Base-by-base conservation (phyloP, 2,888 invertebrate genomes). In the Ochlodes sylvanus region DNA sequence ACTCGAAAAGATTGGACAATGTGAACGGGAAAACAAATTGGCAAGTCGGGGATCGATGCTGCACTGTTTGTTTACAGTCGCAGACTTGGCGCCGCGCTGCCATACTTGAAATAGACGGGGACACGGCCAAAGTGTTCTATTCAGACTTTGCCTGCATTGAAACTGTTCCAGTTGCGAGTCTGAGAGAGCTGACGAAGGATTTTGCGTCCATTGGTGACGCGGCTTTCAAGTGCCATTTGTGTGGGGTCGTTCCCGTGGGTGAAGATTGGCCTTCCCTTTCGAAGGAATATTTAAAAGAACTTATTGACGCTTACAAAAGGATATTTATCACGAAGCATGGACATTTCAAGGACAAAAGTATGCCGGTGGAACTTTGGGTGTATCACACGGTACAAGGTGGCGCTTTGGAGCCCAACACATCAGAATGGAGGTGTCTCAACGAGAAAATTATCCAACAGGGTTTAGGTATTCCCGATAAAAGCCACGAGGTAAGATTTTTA, bases 391-490 rank as follows among this genome's bases (percentile, higher is more conserved):
- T 92, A 61, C 92, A 94, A 15, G 94, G 95, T 0, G 95, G 95
- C 10, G 95, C 97, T 0, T 87, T 97, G 42, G 95, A 95, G 42
- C 96, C 97, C 0, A 94, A 94, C 58, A 88, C 80, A 54, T 92
- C 94, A 0, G 95, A 95, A 71, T 96, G 95, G 88, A 93, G 94
- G 21, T 96, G 95, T 57, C 88, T 98, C 1, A 96, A 96, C 78
- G 91, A 94, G 56, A 89, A 90, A 71, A 91, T 98, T 17, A 90
- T 96, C 1, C 94, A 95, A 7, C 89, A 94, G 70, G 97, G 97
- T 0, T 85, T 96, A 38, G 96, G 95, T 2, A 81, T 93, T 58
- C 92, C 91, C 0, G 88, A 90, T 69, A 86, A 84, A 71, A 74
- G 80, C 10, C 76, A 80, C 62, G 75, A 80, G 81, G 90, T 90